phyloP scores from a whole-genome alignment of 2,888 invertebrate genomes.

The Eristalis arbustorum region DNA sequence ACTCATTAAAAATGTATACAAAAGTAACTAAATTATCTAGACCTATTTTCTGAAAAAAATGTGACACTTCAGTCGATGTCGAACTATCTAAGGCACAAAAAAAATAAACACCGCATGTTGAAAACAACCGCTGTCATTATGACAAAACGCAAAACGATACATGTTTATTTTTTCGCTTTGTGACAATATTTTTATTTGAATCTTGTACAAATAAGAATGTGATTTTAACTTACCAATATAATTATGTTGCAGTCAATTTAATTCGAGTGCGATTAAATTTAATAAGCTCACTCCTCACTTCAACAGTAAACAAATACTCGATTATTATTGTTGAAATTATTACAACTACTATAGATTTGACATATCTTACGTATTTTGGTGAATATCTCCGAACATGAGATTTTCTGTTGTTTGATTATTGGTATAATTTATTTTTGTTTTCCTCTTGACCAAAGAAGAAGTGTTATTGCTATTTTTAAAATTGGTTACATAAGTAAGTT shows the following conservation, averaged over 20 bases:
- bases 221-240: constrained; percentile 46
- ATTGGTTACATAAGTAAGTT: not conserved
- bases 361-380: not conserved
- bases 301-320: constrained; percentile 23
- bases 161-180: not conserved
- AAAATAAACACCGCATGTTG: constrained; percentile 56
- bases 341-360: not conserved
- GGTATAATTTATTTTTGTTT: no score
- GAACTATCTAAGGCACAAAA: constrained; percentile 8
- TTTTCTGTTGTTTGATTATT: no score
- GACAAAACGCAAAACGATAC: not conserved
- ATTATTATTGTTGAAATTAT: constrained; percentile 5
- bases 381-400: not conserved
- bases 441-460: not conserved
- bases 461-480: not conserved
- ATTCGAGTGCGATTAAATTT: constrained; percentile 14
- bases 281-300: not conserved
- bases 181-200: not conserved
- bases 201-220: not conserved
- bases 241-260: constrained; percentile 21
- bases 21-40: constrained; percentile 1
- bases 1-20: not conserved
- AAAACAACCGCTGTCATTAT: constrained; percentile 41
- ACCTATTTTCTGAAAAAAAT: constrained; percentile 43
- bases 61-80: constrained; percentile 51